Evolutionary conservation across 2,888 invertebrate species (phyloP).

Genomic region (Sepioteuthis lessoniana): DNA sequence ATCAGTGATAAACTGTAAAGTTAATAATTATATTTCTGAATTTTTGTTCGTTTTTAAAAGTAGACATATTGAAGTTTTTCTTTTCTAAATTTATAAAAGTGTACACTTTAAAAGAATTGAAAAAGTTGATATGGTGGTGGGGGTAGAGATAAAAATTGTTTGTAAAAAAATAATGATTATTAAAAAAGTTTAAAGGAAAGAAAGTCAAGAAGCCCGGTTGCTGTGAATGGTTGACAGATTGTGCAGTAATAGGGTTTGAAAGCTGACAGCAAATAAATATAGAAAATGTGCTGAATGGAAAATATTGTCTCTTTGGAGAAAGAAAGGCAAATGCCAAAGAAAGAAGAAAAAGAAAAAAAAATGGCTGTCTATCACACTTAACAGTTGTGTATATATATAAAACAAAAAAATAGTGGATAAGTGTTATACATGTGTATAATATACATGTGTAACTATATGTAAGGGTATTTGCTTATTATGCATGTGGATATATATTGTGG

Average conservation of each 20-base stretch:
- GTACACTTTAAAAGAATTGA: neutral
- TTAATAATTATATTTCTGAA: too few relatives aligned
- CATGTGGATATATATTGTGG: neutral
- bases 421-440: neutral
- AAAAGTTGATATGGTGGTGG: neutral
- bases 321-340: slow-evolving; percentile 33
- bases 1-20: too few relatives aligned
- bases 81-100: neutral
- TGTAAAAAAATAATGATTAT: neutral
- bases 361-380: neutral
- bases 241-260: slow-evolving; percentile 33
- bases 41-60: neutral
- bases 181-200: neutral
- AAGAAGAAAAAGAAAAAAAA: neutral
- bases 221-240: slow-evolving; percentile 33
- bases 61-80: neutral
- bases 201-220: neutral
- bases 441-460: neutral
- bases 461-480: neutral
- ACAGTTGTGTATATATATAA: neutral
- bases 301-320: slow-evolving; percentile 25
- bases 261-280: slow-evolving; percentile 23
- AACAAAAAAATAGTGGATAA: too few relatives aligned
- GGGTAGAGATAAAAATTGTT: neutral
- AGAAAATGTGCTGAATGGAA: slow-evolving; percentile 33